Percentiles rank a stretch among this genome's conserved stretches.
phyloP scores from a whole-genome alignment of 1,140 invertebrate genomes.

The Ostrea denselamellosa region DNA sequence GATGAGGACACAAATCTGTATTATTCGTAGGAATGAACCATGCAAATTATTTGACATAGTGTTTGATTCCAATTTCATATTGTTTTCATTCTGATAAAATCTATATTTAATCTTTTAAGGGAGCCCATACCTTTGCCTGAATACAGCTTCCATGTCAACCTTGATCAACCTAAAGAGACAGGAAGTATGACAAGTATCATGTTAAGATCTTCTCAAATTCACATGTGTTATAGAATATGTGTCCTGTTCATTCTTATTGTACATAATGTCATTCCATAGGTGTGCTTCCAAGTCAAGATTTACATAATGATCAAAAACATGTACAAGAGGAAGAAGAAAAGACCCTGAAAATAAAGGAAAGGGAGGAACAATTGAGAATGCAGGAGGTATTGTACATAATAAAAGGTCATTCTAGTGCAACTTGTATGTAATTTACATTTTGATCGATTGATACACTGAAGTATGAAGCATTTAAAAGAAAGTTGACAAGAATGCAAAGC shows the following conservation, averaged over 20 bases:
- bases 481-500: too few species aligned
- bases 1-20: background rate
- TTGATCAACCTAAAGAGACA: constrained; percentile 27
- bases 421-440: too few species aligned
- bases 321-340: constrained; percentile 64
- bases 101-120: constrained; percentile 50
- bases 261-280: background rate
- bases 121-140: constrained; percentile 51
- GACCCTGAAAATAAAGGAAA: constrained; percentile 57
- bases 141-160: constrained; percentile 62
- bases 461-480: too few species aligned
- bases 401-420: background rate
- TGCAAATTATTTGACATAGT: too few species aligned
- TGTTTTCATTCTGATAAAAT: background rate
- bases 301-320: background rate
- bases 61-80: background rate
- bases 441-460: too few species aligned
- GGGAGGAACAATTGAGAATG: constrained; percentile 64
- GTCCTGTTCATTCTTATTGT: background rate
- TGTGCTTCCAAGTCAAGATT: constrained; percentile 4
- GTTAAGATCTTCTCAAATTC: too few species aligned
- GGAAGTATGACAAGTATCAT: background rate
- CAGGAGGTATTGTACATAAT: constrained; percentile 80
- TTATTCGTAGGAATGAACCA: background rate
- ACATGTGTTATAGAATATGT: too few species aligned